A percentile compares a stretch with the other conserved stretches of the same genome.
phyloP scores from a whole-genome alignment of 2,888 invertebrate genomes.

The Ptychoptera contaminata region DNA sequence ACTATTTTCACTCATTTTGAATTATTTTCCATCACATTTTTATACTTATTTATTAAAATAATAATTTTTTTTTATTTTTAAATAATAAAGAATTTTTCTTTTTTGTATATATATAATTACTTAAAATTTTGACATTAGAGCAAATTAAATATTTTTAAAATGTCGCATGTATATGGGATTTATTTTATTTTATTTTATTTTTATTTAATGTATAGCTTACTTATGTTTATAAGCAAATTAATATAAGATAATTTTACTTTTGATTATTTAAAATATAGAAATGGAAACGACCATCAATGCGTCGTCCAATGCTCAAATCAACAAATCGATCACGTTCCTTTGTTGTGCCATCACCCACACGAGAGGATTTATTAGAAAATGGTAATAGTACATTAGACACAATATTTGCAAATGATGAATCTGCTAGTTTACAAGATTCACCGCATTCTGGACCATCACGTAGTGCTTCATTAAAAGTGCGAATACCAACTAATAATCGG shows the following conservation, averaged over 20 bases:
- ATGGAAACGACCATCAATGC: slow-evolving; percentile 28
- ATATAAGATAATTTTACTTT: not conserved
- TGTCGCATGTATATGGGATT: too few relatives aligned
- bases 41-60: too few relatives aligned
- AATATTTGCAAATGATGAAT: slow-evolving; percentile 28
- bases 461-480: slow-evolving; percentile 49
- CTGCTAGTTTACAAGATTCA: slow-evolving; percentile 39
- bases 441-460: slow-evolving; percentile 55
- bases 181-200: too few relatives aligned
- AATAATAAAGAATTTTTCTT: not conserved
- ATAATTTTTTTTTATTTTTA: not conserved
- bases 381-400: slow-evolving; percentile 22
- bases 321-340: slow-evolving; percentile 64
- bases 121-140: too few relatives aligned
- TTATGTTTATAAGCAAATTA: too few relatives aligned
- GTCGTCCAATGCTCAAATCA: slow-evolving; percentile 31
- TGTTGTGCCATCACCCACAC: slow-evolving; percentile 51
- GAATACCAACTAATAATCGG: slow-evolving; percentile 23
- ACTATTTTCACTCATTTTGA: too few relatives aligned
- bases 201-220: too few relatives aligned
- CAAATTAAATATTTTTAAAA: too few relatives aligned
- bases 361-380: slow-evolving; percentile 40
- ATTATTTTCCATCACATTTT: too few relatives aligned
- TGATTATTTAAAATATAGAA: slow-evolving; percentile 13
- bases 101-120: not conserved